Evolutionary conservation across 2,888 invertebrate species (phyloP).

Genomic region (Chromoteleia sp.): DNA sequence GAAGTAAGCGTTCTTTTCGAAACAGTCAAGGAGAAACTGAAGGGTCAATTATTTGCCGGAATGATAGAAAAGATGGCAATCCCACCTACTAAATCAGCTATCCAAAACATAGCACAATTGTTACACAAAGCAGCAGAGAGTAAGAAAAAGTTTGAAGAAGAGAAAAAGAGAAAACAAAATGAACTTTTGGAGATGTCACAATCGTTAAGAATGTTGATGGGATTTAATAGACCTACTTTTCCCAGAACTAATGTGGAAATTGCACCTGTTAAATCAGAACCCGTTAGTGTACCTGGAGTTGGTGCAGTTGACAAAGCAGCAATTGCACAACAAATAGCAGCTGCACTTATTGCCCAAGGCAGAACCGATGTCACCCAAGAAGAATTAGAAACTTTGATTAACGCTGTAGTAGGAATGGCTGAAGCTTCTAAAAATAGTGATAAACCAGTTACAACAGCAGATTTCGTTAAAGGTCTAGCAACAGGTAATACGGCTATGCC

Average conservation of each 20-base stretch:
- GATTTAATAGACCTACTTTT: conserved; percentile 73
- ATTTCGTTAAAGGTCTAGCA: conserved; percentile 84
- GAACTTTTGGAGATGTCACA: conserved; percentile 78
- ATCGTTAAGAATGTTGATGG: conserved; percentile 72
- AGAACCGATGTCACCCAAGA: conserved; percentile 92
- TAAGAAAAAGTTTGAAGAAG: conserved; percentile 84
- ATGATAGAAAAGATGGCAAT: conserved; percentile 88
- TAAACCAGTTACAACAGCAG: conserved; percentile 86
- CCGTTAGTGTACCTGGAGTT: conserved; percentile 89
- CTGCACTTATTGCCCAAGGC: conserved; percentile 91
- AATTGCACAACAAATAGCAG: conserved; percentile 93
- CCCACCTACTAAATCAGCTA: conserved; percentile 90
- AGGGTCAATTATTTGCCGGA: conserved; percentile 91
- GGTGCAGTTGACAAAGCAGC: conserved; percentile 92
- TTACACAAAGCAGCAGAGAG: conserved; percentile 88
- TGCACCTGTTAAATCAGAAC: conserved; percentile 81
- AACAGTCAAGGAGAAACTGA: conserved; percentile 94
- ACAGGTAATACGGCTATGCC: conserved; percentile 35
- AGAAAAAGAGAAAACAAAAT: conserved; percentile 79
- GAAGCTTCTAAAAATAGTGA: conserved; percentile 86
- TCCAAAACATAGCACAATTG: conserved; percentile 91
- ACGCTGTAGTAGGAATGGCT: conserved; percentile 91
- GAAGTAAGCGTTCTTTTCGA: conserved; percentile 90
- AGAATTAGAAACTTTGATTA: conserved; percentile 92
- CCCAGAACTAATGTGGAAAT: conserved; percentile 73